Base-by-base conservation (phyloP, 2,888 invertebrate species). In the Tineola bisselliella region DNA sequence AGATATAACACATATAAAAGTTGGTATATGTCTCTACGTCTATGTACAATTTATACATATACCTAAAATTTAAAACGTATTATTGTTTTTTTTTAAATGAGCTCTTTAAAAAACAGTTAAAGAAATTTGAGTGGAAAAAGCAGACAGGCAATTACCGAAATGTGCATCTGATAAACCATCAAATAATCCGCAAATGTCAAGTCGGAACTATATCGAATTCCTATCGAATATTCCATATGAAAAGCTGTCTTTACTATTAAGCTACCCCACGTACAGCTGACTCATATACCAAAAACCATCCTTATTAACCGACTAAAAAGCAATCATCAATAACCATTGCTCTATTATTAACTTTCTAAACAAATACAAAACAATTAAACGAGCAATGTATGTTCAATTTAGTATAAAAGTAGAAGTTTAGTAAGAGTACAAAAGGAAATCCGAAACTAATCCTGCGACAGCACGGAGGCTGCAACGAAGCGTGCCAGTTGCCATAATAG, bases 381-480 rank as follows among this genome's bases (percentile, higher is more conserved):
- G 10, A 38, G 38, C n/a, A 38, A 38, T 38, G 38, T 38, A 38
- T 6, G 38, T 10, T 38, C 3, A 38, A 10, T 38, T 12, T 4
- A 38, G 38, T 6, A 38, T 10, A 38, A 38, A 6, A 10, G 38
- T 38, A 12, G 10, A 38, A 10, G 10, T 38, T 38, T 38, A 10
- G 38, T 38, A 38, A 10, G 10, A 10, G 10, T 38, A 12, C n/a
- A 12, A 38, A 10, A 38, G 38, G 38, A 38, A 38, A 38, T 38
- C 38, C 38, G n/a, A 56, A 56, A 25, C 56, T 56, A 30, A 48
- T 56, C 19, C 56, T 5, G 10, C 3, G 48, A 48, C 13, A 48
- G 48, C 15, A 48, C 48, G 56, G 65, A 63, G 65, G 63, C 64
- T 62, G 62, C 64, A 63, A 61, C 59, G 18, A 61, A 56, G 62